A percentile compares a stretch with the other conserved stretches of the same genome.
These are phyloP conservation scores for Subanguina moxae DNA, from an alignment of 1,140 invertebrate genomes.

Conservation along the genomic window DNA sequence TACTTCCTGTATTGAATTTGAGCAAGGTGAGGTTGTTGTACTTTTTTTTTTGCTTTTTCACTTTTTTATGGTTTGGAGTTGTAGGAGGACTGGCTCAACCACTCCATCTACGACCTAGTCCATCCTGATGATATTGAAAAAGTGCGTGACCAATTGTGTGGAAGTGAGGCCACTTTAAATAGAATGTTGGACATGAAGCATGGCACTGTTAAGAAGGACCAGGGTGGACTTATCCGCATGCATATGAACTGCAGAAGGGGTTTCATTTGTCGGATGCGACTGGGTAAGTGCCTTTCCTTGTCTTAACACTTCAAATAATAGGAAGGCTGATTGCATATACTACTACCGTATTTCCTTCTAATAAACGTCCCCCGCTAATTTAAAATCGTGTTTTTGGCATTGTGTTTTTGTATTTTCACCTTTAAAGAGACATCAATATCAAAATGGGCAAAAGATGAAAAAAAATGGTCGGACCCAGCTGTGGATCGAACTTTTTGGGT, in stretches of 20 bases:
- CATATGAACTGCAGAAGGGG: conserved; percentile 95
- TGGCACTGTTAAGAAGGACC: conserved; percentile 80
- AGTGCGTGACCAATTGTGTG: conserved; percentile 86
- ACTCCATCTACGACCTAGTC: conserved; percentile 86
- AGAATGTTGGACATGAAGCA: conserved; percentile 91
- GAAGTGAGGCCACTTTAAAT: conserved; percentile 89
- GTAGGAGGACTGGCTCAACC: conserved; percentile 92
- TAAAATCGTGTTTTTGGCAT: too few relatives aligned
- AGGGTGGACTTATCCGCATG: conserved; percentile 82
- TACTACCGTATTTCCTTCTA: too few relatives aligned
- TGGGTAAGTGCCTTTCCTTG: conserved; percentile 67
- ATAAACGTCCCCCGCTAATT: too few relatives aligned
- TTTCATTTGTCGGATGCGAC: conserved; percentile 97
- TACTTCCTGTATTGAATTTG: conserved; percentile 93
- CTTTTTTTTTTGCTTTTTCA: neutral
- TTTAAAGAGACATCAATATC: too few relatives aligned
- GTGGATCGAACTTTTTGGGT: too few relatives aligned
- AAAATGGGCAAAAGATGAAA: too few relatives aligned
- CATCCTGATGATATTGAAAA: conserved; percentile 98
- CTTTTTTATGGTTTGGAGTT: conserved; percentile 50
- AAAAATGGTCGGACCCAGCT: too few relatives aligned
- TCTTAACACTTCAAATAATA: conserved; percentile 5
- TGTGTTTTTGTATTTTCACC: too few relatives aligned
- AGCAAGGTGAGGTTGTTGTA: conserved; percentile 67
- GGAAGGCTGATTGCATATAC: too few relatives aligned